Evolutionary conservation across 2,888 invertebrate genomes (phyloP).

Genomic region (Lochmaea capreae): DNA sequence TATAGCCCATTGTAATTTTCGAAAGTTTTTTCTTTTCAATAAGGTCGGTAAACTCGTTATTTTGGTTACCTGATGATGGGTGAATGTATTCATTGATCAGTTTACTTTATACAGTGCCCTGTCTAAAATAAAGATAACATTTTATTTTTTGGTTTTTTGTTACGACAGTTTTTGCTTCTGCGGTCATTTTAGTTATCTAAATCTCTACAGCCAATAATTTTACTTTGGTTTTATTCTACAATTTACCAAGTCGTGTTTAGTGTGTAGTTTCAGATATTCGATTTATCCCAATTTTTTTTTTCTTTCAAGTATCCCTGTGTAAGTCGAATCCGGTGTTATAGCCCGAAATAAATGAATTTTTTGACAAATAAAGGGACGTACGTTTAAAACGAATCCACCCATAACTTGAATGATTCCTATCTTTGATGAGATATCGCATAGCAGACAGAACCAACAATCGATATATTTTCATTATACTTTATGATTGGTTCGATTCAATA

Average conservation of each 20-base stretch:
- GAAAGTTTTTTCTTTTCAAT: conserved; percentile 31
- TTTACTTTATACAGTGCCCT: neutral
- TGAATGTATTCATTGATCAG: neutral
- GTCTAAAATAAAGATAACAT: neutral
- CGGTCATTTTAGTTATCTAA: too few relatives aligned
- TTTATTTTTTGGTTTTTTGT: too few relatives aligned
- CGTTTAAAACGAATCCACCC: neutral
- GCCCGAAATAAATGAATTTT: neutral
- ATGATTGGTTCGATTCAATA: neutral
- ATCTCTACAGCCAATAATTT: too few relatives aligned
- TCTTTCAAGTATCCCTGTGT: too few relatives aligned
- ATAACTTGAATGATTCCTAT: neutral
- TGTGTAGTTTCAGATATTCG: too few relatives aligned
- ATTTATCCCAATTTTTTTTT: too few relatives aligned
- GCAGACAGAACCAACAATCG: neutral
- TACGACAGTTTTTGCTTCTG: too few relatives aligned
- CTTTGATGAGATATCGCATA: neutral
- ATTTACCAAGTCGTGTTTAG: too few relatives aligned
- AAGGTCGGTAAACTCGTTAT: conserved; percentile 38
- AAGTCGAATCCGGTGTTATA: too few relatives aligned
- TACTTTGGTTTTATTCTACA: too few relatives aligned
- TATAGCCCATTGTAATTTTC: conserved; percentile 36
- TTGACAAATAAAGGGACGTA: neutral
- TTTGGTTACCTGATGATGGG: conserved; percentile 19
- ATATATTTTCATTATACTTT: neutral